phyloP scores from a whole-genome alignment of 2,888 invertebrate genomes.

The Ennomos quercinarius region DNA sequence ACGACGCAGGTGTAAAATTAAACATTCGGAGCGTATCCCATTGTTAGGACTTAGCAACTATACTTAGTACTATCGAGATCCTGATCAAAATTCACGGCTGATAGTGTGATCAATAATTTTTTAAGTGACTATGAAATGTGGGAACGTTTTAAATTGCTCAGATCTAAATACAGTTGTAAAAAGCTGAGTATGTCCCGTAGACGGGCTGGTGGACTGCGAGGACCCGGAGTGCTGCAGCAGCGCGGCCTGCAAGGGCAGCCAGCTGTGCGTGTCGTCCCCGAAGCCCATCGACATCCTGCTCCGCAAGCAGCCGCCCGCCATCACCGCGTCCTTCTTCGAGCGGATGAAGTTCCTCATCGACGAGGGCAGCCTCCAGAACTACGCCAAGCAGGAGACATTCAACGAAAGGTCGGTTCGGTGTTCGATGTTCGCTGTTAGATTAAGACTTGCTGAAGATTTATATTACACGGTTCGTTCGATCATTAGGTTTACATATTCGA shows the following conservation, averaged over 20 bases:
- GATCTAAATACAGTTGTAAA: not conserved
- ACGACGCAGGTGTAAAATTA: too few species aligned
- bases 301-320: constrained; percentile 97
- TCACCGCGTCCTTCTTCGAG: constrained; percentile 99
- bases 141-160: too few species aligned
- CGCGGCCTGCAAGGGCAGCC: constrained; percentile 92
- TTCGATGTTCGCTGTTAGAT: constrained; percentile 60
- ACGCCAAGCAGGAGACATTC: constrained; percentile 97
- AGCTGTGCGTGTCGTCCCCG: constrained; percentile 96
- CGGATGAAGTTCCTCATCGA: constrained; percentile 99
- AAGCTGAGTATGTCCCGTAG: constrained; percentile 75
- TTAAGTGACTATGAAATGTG: too few species aligned
- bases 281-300: constrained; percentile 98
- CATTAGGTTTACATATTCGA: constrained; percentile 5
- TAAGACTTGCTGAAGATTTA: constrained; percentile 2
- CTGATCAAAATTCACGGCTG: too few species aligned
- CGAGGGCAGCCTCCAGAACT: constrained; percentile 98
- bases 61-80: too few species aligned
- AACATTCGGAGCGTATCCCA: too few species aligned
- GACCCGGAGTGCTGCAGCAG: constrained; percentile 99
- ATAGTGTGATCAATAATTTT: too few species aligned
- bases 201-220: constrained; percentile 98
- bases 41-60: too few species aligned
- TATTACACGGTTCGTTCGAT: constrained; percentile 34
- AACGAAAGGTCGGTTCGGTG: constrained; percentile 95